Base-by-base conservation (phyloP, 1,140 invertebrate genomes). In the Melipona quadrifasciata region DNA sequence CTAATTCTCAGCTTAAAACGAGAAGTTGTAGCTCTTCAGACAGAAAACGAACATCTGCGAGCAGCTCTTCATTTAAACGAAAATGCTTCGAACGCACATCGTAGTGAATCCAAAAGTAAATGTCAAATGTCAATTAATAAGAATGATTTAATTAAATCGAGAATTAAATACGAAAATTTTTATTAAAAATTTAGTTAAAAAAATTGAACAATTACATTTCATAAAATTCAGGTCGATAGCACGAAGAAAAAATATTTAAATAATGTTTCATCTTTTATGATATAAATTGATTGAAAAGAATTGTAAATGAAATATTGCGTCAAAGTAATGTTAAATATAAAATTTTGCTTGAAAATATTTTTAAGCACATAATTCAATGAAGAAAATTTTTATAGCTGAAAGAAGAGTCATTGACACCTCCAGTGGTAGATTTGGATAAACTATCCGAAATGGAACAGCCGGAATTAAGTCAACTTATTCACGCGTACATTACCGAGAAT, bases 11-110 rank as follows among this genome's bases (percentile, higher is more conserved):
- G 97, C 91, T 93, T 99, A 64, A 99, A 99, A 94, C 95, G 98
- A 67, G 98, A 99, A 95, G 97, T 99, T 14, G 96, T 97, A 80
- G 97, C 98, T 4, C 96, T 99, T 53, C 97, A 99, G 91, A 96
- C 97, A 86, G 99, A 99, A 95, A 99, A 99, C 91, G 97, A 98
- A 80, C 98, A 99, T 87, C 94, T 99, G 8, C 95, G 97, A 74
- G 96, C 97, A 73, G 96, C 97, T 0, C 92, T 98, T 8, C 95
- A 97, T 91, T 93, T 97, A 24, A 93, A 84, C 53, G 88, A 72
- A 53, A 89, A 92, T 71, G 65, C 84, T 39, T 83, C 86, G 19
- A 90, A 77, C 72, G 39, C 68, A 16, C 61, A 72, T 27, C 90
- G 91, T 21, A 83, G 77, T 34, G 91, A 91, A 64, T 90, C 92